A percentile compares a stretch with the other conserved stretches of the same genome.
Evolutionary conservation across 2,797 vertebrate genomes (phyloP).

Genomic region (Platalea minor): DNA sequence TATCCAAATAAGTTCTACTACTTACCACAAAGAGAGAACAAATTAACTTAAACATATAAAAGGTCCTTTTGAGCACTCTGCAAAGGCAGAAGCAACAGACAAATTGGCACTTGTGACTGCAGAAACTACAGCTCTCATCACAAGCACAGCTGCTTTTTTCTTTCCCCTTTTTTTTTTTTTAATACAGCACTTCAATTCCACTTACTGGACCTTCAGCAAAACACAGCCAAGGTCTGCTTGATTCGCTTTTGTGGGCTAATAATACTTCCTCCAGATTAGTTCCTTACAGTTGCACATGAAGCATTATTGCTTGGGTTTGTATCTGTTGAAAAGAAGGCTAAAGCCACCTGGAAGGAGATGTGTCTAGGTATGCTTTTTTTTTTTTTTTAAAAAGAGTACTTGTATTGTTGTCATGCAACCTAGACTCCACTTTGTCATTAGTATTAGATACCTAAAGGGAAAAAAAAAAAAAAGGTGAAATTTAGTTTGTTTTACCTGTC

Average conservation of each 20-base stretch:
- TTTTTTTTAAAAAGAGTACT: not conserved
- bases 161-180: not conserved
- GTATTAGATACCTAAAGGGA: not conserved
- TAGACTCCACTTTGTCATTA: not conserved
- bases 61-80: not conserved
- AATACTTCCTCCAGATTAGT: not conserved
- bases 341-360: not conserved
- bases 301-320: not conserved
- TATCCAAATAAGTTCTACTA: not conserved
- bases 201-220: not conserved
- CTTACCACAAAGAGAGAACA: not conserved
- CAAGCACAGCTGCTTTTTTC: not conserved
- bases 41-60: not conserved
- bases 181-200: not conserved
- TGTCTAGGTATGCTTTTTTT: fast-evolving
- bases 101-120: not conserved
- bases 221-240: not conserved
- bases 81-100: not conserved
- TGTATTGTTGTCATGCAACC: not conserved
- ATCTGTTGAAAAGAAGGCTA: not conserved
- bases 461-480: not conserved
- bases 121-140: not conserved
- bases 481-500: slow-evolving; percentile 82
- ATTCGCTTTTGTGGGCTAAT: not conserved
- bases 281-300: not conserved